Base-by-base conservation (phyloP, 2,888 invertebrate genomes). In the Caenorhabditis macrosperma region DNA sequence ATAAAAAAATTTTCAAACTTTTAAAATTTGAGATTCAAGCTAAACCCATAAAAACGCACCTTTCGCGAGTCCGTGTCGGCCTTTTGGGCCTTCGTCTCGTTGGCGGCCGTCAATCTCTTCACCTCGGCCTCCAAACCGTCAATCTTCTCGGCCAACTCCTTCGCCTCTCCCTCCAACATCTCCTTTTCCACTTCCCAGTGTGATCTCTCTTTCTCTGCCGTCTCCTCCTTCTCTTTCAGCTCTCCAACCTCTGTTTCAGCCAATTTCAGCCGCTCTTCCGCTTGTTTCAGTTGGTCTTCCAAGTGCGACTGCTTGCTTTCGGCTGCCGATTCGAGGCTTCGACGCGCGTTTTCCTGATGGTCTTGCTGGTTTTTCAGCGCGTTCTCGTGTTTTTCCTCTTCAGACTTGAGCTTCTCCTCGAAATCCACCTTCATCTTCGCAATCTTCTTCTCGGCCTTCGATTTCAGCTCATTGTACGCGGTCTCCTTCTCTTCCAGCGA, bases 11-110 rank as follows among this genome's bases (percentile, higher is more conserved):
- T 46, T 46, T n/a, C 28, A 30, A 54, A 26, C 2, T 30, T 20
- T 48, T 10, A 6, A 12, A 48, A 2, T 48, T n/a, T n/a, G n/a
- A n/a, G n/a, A n/a, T n/a, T n/a, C n/a, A n/a, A n/a, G n/a, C n/a
- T n/a, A n/a, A n/a, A n/a, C n/a, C n/a, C n/a, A n/a, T n/a, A n/a
- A n/a, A 17, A 4, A 38, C 54, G 46, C 10, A 85, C 84, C 78
- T 84, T 86, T 52, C 82, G 81, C 20, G 82, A 78, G 26, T 86
- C 86, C 0, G 71, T 68, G 30, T 86, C 86, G 20, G 81, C 81
- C 57, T 85, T 85, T 22, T 74, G 82, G 6, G 83, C 82, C 20
- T 61, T 72, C 15, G 24, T 69, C 50, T 77, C 72, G 22, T 78
- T 79, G 7, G 57, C 72, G 10, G 28, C 46, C 4, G 48, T 67